Percentiles rank a stretch among this genome's conserved stretches.
Evolutionary conservation across 1,140 invertebrate species (phyloP).

Genomic region (Pogonomyrmex californicus): DNA sequence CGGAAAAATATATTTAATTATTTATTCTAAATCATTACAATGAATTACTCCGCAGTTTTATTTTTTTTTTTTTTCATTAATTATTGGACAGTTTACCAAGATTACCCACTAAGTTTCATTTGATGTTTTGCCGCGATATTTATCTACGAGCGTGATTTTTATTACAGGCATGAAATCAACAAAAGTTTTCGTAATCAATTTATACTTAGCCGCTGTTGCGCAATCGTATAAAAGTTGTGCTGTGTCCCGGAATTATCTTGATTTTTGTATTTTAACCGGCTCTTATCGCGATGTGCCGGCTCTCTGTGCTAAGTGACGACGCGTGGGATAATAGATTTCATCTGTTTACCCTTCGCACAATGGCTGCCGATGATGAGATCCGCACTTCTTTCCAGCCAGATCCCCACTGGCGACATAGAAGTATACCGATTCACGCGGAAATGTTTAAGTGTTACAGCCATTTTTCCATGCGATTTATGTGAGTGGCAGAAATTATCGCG

Average conservation of each 20-base stretch:
- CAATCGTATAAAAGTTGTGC: slow-evolving; percentile 37
- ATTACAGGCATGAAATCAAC: not conserved
- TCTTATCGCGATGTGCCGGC: slow-evolving; percentile 40
- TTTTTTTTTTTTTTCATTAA: not conserved
- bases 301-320: slow-evolving; percentile 50
- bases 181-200: slow-evolving; percentile 17
- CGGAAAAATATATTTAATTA: not conserved
- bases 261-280: slow-evolving; percentile 56
- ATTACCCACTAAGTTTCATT: not conserved
- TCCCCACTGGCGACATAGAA: not conserved
- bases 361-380: slow-evolving; percentile 19
- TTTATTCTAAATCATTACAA: not conserved
- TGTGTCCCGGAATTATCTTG: slow-evolving; percentile 49
- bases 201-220: slow-evolving; percentile 30
- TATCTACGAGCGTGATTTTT: slow-evolving; percentile 20
- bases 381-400: slow-evolving; percentile 24
- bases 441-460: slow-evolving; percentile 20
- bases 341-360: slow-evolving; percentile 48
- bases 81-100: not conserved
- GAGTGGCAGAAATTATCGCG: not conserved
- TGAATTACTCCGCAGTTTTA: not conserved
- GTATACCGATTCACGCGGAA: slow-evolving; percentile 18
- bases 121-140: not conserved
- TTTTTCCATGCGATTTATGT: not conserved
- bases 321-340: slow-evolving; percentile 64